Percentiles rank a stretch among this genome's conserved stretches.
Evolutionary conservation across 2,113 vertebrate genomes (phyloP).

Genomic region (Ranitomeya imitator): DNA sequence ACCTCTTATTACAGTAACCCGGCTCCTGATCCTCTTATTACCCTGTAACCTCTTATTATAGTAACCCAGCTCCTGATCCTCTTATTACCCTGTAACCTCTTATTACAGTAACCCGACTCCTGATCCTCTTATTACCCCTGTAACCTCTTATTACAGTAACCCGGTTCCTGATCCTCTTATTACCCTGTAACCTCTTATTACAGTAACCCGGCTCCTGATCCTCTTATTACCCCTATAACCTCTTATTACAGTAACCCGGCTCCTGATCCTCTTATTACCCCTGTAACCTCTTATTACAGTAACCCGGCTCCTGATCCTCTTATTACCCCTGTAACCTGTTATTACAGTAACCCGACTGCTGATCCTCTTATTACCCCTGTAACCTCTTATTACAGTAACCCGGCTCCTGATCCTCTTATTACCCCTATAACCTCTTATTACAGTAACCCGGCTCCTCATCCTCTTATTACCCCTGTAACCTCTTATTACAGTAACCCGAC

Average conservation of each 20-base stretch:
- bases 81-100: background rate
- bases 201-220: background rate
- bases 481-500: constrained; percentile 17
- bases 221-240: background rate
- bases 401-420: constrained; percentile 13
- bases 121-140: background rate
- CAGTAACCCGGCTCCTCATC: background rate
- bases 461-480: background rate
- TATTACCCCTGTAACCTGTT: background rate
- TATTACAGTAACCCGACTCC: background rate
- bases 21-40: background rate
- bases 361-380: constrained; percentile 20
- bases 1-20: background rate
- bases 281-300: constrained; percentile 29
- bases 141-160: background rate
- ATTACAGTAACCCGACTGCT: constrained; percentile 37
- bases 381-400: constrained; percentile 42
- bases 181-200: background rate
- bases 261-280: background rate
- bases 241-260: background rate
- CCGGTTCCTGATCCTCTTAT: background rate
- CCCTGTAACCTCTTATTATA: background rate
- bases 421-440: constrained; percentile 31
- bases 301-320: background rate
- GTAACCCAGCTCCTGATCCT: background rate